Evolutionary conservation across 1,140 invertebrate species (phyloP).

Genomic region (Galleria mellonella): DNA sequence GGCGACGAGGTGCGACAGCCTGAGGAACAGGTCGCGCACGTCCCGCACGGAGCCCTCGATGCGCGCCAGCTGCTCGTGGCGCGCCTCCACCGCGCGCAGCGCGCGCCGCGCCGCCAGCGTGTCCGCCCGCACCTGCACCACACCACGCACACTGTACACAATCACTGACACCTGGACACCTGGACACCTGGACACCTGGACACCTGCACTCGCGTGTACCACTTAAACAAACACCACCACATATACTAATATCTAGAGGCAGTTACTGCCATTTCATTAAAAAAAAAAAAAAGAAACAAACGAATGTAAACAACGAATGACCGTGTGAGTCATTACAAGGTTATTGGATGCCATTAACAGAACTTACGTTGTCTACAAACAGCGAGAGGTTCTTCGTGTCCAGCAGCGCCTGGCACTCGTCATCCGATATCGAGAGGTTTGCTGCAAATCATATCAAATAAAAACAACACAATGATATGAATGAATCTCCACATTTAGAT

Average conservation of each 20-base stretch:
- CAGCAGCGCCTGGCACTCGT: slow-evolving; percentile 73
- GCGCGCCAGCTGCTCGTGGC: slow-evolving; percentile 89
- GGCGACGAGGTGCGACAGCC: slow-evolving; percentile 85
- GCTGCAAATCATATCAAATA: slow-evolving; percentile 61
- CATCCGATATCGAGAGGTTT: slow-evolving; percentile 72
- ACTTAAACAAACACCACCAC: too few species aligned
- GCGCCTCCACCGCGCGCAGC: slow-evolving; percentile 87
- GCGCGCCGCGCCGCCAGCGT: slow-evolving; percentile 86
- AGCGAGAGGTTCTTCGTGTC: slow-evolving; percentile 73
- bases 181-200: not conserved
- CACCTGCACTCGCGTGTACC: too few species aligned
- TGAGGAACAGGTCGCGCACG: slow-evolving; percentile 88
- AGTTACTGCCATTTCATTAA: too few species aligned
- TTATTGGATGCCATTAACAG: too few species aligned
- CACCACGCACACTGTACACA: not conserved
- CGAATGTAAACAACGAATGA: too few species aligned
- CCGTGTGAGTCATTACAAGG: too few species aligned
- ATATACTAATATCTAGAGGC: too few species aligned
- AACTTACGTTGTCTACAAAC: slow-evolving; percentile 79
- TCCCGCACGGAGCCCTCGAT: slow-evolving; percentile 88
- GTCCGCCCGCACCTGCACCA: slow-evolving; percentile 84
- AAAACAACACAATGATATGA: not conserved
- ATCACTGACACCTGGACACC: not conserved
- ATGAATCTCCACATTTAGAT: not conserved
- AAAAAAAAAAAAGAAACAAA: too few species aligned